Percentiles rank a stretch among this genome's conserved stretches.
phyloP scores from a whole-genome alignment of 37 sponge, comb jelly and placozoan genomes.

The Cladorhizidae sp. region DNA sequence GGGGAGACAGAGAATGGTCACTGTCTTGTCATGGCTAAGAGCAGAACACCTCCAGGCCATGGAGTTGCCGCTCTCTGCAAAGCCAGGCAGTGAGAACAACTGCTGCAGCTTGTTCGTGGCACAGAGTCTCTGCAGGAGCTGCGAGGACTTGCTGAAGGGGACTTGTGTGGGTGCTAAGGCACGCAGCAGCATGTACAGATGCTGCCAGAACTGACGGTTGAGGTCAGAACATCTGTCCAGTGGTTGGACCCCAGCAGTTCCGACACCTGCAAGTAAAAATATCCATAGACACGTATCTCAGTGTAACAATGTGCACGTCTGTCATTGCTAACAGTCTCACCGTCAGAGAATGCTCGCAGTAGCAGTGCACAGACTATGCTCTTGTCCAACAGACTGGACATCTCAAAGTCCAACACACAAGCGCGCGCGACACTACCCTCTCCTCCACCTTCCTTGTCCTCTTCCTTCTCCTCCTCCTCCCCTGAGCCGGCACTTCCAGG shows the following conservation, averaged over 20 bases:
- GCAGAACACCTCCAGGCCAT: conserved; percentile 33
- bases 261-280: background rate
- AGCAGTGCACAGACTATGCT: conserved; percentile 7
- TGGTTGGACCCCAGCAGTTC: background rate
- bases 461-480: conserved; percentile 1
- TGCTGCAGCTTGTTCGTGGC: conserved; percentile 3
- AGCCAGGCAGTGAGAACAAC: background rate
- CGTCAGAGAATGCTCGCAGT: conserved; percentile 45
- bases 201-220: conserved; percentile 14
- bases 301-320: background rate
- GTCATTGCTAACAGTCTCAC: conserved; percentile 6
- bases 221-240: conserved; percentile 30
- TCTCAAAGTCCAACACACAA: conserved; percentile 7
- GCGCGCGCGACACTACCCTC: background rate
- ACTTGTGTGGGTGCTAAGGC: conserved; percentile 22
- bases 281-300: background rate
- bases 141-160: background rate
- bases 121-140: conserved; percentile 7
- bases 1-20: conserved; percentile 34
- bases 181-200: conserved; percentile 1
- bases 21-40: conserved; percentile 11
- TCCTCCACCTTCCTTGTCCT: background rate
- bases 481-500: background rate
- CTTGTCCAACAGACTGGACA: conserved; percentile 25
- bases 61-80: background rate